These are phyloP conservation scores for Etheostoma nigrum DNA, from an alignment of 2,797 vertebrate genomes.

Conservation along the genomic window DNA sequence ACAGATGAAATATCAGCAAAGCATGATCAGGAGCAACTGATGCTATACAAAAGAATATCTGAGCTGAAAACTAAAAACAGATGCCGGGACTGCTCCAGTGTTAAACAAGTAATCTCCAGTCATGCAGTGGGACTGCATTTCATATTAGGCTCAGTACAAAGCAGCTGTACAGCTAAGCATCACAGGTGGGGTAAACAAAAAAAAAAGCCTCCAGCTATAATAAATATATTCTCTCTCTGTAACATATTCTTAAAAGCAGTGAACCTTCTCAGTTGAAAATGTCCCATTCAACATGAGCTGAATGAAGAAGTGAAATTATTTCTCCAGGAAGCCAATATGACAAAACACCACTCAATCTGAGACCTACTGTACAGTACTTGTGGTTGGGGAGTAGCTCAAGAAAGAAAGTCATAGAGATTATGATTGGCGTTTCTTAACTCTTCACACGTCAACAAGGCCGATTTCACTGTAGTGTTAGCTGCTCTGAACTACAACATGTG, in stretches of 20 bases:
- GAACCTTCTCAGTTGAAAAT: constrained; percentile 6
- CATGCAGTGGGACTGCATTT: not conserved
- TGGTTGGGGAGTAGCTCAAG: not conserved
- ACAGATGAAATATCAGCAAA: not conserved
- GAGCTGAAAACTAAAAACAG: constrained; percentile 9
- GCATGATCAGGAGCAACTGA: not conserved
- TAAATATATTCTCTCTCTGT: constrained; percentile 27
- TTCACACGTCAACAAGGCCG: not conserved
- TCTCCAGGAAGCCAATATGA: not conserved
- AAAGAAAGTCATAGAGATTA: not conserved
- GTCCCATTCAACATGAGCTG: not conserved
- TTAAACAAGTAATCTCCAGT: constrained; percentile 2
- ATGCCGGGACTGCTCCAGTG: not conserved
- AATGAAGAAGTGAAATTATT: not conserved
- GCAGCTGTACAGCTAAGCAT: not conserved
- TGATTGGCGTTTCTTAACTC: not conserved
- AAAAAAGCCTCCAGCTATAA: not conserved
- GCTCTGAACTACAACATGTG: not conserved
- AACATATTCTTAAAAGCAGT: constrained; percentile 9
- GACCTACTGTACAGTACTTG: not conserved
- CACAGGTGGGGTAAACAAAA: not conserved
- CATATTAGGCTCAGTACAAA: not conserved
- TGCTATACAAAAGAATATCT: not conserved
- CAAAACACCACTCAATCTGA: not conserved
- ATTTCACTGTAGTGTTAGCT: not conserved